Conservation (phyloP, 2,113 vertebrate genomes). For the Nycticorax nycticorax region DNA sequence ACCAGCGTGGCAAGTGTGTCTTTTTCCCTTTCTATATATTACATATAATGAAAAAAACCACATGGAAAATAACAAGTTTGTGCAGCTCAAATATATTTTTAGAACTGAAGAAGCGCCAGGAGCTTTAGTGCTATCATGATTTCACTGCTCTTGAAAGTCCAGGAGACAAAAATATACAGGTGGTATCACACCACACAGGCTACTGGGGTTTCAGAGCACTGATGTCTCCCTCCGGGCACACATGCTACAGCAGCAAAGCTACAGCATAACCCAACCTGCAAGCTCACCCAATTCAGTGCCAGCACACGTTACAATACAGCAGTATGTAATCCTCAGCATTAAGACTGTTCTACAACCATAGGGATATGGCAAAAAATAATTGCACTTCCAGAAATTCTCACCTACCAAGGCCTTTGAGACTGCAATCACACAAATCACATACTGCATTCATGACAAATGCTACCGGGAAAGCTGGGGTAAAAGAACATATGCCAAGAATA, state of each 20-base stretch:
- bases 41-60: not conserved
- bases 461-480: not conserved
- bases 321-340: not conserved
- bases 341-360: not conserved
- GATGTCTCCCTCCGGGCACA: not conserved
- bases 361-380: not conserved
- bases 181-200: not conserved
- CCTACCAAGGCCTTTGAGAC: not conserved
- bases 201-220: not conserved
- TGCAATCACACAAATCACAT: not conserved
- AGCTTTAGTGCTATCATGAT: not conserved
- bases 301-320: not conserved
- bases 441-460: not conserved
- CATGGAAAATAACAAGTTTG: not conserved
- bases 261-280: not conserved
- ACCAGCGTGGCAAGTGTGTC: not conserved
- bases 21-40: not conserved
- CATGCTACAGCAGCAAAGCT: not conserved
- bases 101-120: not conserved
- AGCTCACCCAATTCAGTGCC: not conserved
- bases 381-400: slow-evolving; percentile 11
- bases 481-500: not conserved
- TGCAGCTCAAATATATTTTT: not conserved
- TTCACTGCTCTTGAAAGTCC: not conserved
- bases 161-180: not conserved